Evolutionary conservation across 1,140 invertebrate genomes (phyloP).

Genomic region (Sitophilus oryzae): DNA sequence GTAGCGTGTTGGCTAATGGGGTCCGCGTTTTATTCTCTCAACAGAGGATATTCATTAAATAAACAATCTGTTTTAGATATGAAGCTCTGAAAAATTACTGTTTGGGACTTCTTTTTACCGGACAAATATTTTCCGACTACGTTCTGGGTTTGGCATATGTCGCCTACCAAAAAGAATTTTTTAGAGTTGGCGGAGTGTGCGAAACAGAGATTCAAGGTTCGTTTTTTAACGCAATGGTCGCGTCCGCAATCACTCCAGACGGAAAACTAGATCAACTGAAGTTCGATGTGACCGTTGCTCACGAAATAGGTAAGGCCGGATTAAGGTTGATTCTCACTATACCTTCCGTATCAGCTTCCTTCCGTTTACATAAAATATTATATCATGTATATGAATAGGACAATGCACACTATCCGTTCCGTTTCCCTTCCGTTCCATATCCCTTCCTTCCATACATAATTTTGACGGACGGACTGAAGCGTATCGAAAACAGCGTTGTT

Average conservation of each 20-base stretch:
- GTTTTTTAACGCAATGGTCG: slow-evolving; percentile 10
- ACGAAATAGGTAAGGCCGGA: slow-evolving; percentile 17
- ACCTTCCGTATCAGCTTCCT: too few relatives aligned
- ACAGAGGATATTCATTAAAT: too few relatives aligned
- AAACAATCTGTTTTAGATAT: slow-evolving; percentile 36
- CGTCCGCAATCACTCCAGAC: not conserved
- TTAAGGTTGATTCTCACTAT: too few relatives aligned
- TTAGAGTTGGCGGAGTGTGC: slow-evolving; percentile 7
- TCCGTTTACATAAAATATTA: too few relatives aligned
- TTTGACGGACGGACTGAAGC: too few relatives aligned
- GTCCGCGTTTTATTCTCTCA: too few relatives aligned
- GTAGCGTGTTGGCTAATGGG: too few relatives aligned
- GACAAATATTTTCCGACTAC: slow-evolving; percentile 26
- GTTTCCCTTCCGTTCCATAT: too few relatives aligned
- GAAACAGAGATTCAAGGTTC: not conserved
- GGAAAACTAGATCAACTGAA: slow-evolving; percentile 8
- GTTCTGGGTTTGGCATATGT: slow-evolving; percentile 30
- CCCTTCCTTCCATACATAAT: too few relatives aligned
- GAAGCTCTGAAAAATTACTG: slow-evolving; percentile 35
- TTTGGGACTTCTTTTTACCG: slow-evolving; percentile 28
- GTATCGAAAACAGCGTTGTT: too few relatives aligned
- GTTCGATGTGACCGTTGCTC: slow-evolving; percentile 15
- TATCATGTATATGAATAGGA: too few relatives aligned
- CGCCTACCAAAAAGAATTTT: slow-evolving; percentile 3
- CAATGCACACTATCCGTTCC: too few relatives aligned